A percentile compares a stretch with the other conserved stretches of the same genome.
Evolutionary conservation across 2,797 vertebrate genomes (phyloP).

Genomic region (Potorous gilbertii): DNA sequence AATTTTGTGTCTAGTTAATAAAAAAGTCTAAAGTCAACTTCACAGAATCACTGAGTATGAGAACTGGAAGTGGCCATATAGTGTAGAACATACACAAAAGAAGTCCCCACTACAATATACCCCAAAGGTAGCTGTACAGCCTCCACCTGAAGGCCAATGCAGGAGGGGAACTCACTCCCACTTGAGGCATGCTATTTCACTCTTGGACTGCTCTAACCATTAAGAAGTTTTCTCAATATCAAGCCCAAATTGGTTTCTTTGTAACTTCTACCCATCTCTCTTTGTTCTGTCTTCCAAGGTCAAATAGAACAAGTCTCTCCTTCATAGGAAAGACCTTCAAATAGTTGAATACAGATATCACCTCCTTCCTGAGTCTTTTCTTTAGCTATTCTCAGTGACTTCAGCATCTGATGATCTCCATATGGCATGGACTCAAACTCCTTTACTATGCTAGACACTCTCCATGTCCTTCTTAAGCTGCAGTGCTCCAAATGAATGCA

Average conservation of each 20-base stretch:
- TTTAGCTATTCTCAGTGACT: background rate
- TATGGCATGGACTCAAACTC: background rate
- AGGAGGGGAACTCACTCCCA: background rate
- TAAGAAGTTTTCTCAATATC: background rate
- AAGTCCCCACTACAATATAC: background rate
- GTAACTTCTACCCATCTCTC: background rate
- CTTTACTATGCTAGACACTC: background rate
- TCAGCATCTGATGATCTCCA: background rate
- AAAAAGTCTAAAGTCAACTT: background rate
- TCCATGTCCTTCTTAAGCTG: background rate
- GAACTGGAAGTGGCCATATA: background rate
- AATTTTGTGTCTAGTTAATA: slow-evolving; percentile 42
- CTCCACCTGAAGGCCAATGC: background rate
- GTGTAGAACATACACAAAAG: background rate
- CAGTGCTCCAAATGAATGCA: background rate
- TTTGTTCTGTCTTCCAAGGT: background rate
- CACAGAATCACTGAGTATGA: background rate
- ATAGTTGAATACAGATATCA: background rate
- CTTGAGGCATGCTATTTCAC: background rate
- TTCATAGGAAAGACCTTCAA: background rate
- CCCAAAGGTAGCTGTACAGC: background rate
- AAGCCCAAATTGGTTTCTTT: background rate
- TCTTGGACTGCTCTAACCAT: background rate
- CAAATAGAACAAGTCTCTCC: background rate
- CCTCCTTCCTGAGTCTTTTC: background rate